Percentiles rank a stretch among this genome's conserved stretches.
Conservation (phyloP, 2,888 invertebrate genomes). For the Microdon myrmicae region DNA sequence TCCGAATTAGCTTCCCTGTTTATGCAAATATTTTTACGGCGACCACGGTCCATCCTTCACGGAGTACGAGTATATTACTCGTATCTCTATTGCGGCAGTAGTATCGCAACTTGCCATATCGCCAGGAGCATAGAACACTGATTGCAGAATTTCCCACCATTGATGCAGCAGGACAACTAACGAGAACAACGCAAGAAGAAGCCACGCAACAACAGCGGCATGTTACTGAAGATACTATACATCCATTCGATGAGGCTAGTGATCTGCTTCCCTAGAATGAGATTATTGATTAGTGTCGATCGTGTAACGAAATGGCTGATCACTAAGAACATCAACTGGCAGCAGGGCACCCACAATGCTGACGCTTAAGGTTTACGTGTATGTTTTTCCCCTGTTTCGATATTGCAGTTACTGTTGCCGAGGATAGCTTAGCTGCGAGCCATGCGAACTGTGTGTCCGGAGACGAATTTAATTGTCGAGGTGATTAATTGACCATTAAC, state of each 20-base stretch:
- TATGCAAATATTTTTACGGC: slow-evolving; percentile 47
- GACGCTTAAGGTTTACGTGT: too few relatives aligned
- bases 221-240: background rate
- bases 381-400: too few relatives aligned
- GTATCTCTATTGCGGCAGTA: slow-evolving; percentile 39
- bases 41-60: slow-evolving; percentile 34
- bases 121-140: slow-evolving; percentile 12
- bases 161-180: too few relatives aligned
- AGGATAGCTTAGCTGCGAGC: slow-evolving; percentile 22
- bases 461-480: slow-evolving; percentile 39
- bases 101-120: slow-evolving; percentile 11
- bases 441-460: slow-evolving; percentile 42
- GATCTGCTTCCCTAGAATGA: slow-evolving; percentile 40
- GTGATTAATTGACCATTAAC: slow-evolving; percentile 42
- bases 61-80: slow-evolving; percentile 30
- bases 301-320: slow-evolving; percentile 42
- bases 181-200: slow-evolving; percentile 2
- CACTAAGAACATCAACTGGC: slow-evolving; percentile 34
- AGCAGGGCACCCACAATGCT: background rate
- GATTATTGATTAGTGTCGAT: slow-evolving; percentile 46
- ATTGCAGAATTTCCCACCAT: background rate
- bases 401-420: too few relatives aligned
- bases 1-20: slow-evolving; percentile 50
- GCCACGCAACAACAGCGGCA: slow-evolving; percentile 9
- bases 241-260: slow-evolving; percentile 8